phyloP scores from a whole-genome alignment of 1,140 invertebrate genomes.

The Lerema accius region DNA sequence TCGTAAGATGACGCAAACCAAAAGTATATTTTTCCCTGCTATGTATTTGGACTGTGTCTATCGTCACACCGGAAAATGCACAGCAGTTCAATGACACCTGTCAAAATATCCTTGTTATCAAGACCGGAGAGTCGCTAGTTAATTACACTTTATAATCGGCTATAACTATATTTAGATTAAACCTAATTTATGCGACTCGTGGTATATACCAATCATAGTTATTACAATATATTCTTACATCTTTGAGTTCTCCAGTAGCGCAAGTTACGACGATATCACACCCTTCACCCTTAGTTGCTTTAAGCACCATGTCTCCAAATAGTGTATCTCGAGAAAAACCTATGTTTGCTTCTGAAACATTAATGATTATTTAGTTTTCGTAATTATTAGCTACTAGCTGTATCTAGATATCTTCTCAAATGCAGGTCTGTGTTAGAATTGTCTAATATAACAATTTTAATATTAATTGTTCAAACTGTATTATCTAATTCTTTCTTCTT shows the following conservation, averaged over 20 bases:
- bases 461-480: too few relatives aligned
- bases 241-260: conserved; percentile 38
- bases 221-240: conserved; percentile 36
- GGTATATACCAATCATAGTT: background rate
- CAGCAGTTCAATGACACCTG: conserved; percentile 43
- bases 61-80: conserved; percentile 32
- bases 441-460: too few relatives aligned
- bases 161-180: too few relatives aligned
- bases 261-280: conserved; percentile 81
- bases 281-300: conserved; percentile 61
- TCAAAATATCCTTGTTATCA: too few relatives aligned
- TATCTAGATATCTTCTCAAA: too few relatives aligned
- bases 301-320: conserved; percentile 66
- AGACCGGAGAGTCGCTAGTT: too few relatives aligned
- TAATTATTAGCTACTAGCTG: too few relatives aligned
- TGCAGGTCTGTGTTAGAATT: too few relatives aligned
- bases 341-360: conserved; percentile 57
- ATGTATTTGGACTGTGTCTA: conserved; percentile 39
- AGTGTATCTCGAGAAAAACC: conserved; percentile 66
- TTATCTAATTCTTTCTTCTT: too few relatives aligned
- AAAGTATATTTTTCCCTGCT: conserved; percentile 40
- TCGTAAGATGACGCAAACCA: conserved; percentile 41
- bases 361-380: background rate
- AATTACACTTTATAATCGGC: too few relatives aligned
- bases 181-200: too few relatives aligned